Percentiles rank a stretch among this genome's conserved stretches.
Evolutionary conservation across 2,797 vertebrate genomes (phyloP).

Genomic region (Spizella passerina): DNA sequence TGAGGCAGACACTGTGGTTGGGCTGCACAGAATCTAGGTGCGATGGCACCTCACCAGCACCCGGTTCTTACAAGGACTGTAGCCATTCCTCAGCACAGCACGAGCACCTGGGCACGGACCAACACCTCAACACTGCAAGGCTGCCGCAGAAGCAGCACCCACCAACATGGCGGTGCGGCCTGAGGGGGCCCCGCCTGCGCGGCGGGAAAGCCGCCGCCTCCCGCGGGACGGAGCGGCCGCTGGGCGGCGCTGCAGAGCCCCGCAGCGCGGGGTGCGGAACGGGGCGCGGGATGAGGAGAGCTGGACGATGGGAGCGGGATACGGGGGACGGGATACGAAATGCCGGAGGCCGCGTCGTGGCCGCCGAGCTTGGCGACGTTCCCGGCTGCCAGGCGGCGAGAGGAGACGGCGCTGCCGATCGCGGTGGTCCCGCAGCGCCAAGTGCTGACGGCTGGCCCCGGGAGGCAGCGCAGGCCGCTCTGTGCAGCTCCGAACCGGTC

Average conservation of each 20-base stretch:
- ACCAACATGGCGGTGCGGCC: conserved; percentile 10
- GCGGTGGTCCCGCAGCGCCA: background rate
- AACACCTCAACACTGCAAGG: no score
- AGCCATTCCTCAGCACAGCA: background rate
- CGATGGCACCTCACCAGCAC: accelerated
- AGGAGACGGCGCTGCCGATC: background rate
- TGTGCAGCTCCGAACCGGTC: background rate
- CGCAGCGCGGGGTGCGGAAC: background rate
- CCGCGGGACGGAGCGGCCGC: background rate
- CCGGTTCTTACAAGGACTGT: background rate
- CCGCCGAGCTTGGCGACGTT: background rate
- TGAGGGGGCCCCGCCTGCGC: background rate
- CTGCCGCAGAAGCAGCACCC: accelerated
- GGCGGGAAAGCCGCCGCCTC: background rate
- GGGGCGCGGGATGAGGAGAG: background rate
- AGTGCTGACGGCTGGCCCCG: background rate
- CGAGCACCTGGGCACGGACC: accelerated
- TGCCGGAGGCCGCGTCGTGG: background rate
- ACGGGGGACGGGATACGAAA: no score
- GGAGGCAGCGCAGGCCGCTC: background rate
- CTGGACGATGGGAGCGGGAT: no score
- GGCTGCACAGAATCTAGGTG: no score
- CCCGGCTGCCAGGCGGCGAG: background rate
- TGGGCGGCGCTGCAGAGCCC: background rate
- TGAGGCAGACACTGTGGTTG: accelerated